Evolutionary conservation across 1,140 invertebrate species (phyloP).

Genomic region (Eubasilissa regina): DNA sequence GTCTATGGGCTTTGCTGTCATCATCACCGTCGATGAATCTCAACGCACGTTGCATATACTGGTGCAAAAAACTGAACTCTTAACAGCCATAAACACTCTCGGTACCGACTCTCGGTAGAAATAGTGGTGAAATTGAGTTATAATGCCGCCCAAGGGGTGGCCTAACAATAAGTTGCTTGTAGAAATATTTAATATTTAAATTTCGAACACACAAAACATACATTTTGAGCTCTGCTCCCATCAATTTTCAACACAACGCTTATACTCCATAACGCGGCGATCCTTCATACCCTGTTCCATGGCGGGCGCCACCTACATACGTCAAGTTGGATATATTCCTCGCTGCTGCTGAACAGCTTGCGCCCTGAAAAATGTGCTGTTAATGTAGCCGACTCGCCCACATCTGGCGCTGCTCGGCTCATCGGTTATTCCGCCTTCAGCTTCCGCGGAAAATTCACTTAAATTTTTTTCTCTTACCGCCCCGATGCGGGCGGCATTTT

Average conservation of each 20-base stretch:
- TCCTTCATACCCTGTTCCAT: neutral
- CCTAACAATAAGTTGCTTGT: too few species aligned
- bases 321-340: neutral
- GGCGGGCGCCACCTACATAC: neutral
- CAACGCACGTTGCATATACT: too few species aligned
- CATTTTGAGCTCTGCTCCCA: neutral
- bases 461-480: conserved; percentile 45
- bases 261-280: neutral
- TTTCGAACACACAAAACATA: neutral
- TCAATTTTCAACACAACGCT: neutral
- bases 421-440: conserved; percentile 16
- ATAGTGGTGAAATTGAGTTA: too few species aligned
- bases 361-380: neutral
- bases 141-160: too few species aligned
- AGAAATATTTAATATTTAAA: neutral
- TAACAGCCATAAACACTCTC: too few species aligned
- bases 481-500: conserved; percentile 46
- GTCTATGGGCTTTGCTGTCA: too few species aligned
- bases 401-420: neutral
- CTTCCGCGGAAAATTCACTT: conserved; percentile 35
- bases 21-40: too few species aligned
- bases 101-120: too few species aligned
- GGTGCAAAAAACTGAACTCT: too few species aligned
- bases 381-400: neutral
- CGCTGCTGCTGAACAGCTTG: neutral